These are phyloP conservation scores for Gryllus longicercus DNA, from an alignment of 2,888 invertebrate genomes.

Conservation along the genomic window DNA sequence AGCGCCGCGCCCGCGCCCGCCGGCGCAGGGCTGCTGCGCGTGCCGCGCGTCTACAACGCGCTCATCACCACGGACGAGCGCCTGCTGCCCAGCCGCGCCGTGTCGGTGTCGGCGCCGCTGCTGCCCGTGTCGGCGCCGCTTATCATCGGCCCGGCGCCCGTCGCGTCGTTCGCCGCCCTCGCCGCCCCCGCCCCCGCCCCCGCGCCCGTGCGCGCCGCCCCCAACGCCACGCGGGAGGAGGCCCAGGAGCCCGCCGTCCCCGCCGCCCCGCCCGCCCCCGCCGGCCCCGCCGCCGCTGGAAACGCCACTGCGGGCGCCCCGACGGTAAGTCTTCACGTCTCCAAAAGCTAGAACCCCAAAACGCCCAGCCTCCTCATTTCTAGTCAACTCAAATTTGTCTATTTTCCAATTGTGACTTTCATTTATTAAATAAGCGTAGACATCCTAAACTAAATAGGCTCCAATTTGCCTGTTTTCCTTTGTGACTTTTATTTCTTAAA, in stretches of 20 bases:
- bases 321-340: neutral
- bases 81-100: conserved; percentile 69
- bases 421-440: too few relatives aligned
- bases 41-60: conserved; percentile 76
- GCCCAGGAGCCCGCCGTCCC: neutral
- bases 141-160: conserved; percentile 25
- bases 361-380: too few relatives aligned
- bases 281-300: neutral
- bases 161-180: neutral
- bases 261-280: neutral
- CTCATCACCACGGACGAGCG: conserved; percentile 75
- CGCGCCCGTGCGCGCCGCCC: neutral
- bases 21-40: conserved; percentile 52
- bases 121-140: conserved; percentile 30
- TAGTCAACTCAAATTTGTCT: neutral
- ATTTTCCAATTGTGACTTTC: too few relatives aligned
- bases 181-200: neutral
- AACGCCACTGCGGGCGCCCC: neutral
- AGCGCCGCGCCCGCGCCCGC: conserved; percentile 40
- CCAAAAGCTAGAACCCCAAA: neutral
- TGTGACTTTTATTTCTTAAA: too few relatives aligned
- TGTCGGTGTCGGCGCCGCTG: conserved; percentile 51
- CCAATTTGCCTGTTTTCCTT: too few relatives aligned
- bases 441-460: too few relatives aligned
- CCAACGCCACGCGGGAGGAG: neutral